These are phyloP conservation scores for Hedychridium roseum DNA, from an alignment of 2,888 invertebrate genomes.

Conservation along the genomic window DNA sequence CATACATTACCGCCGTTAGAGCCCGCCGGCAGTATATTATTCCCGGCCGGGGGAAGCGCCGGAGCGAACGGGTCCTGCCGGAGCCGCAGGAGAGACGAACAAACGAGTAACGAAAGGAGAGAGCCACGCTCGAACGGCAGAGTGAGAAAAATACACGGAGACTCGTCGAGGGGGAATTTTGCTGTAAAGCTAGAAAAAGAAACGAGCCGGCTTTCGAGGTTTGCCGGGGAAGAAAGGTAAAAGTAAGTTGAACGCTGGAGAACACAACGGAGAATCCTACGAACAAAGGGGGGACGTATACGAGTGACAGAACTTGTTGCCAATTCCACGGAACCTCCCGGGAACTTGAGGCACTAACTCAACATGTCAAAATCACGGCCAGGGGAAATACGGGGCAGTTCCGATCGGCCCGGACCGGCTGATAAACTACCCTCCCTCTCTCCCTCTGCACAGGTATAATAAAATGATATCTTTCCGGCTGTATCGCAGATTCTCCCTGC, in stretches of 20 bases:
- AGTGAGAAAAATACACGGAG: constrained; percentile 10
- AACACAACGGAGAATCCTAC: no score
- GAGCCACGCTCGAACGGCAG: constrained; percentile 6
- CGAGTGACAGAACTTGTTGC: no score
- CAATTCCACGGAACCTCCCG: no score
- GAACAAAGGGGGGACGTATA: no score
- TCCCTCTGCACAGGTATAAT: constrained; percentile 50
- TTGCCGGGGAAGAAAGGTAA: no score
- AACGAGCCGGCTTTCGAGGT: no score
- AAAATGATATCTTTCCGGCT: constrained; percentile 55
- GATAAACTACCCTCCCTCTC: constrained; percentile 53
- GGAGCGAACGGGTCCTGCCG: constrained; percentile 5
- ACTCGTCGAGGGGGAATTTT: no score
- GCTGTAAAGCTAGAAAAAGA: no score
- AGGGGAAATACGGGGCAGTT: constrained; percentile 20
- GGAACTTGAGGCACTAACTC: no score
- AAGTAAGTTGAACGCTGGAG: no score
- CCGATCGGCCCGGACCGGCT: constrained; percentile 43
- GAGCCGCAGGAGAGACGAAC: constrained; percentile 12
- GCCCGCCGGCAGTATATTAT: constrained; percentile 49
- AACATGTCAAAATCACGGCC: no score
- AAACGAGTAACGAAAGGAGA: not conserved
- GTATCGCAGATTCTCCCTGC: constrained; percentile 51
- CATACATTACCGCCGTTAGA: constrained; percentile 52
- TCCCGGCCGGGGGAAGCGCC: constrained; percentile 25